Conservation (phyloP, 2,888 invertebrate species). For the Therioaphis trifolii region DNA sequence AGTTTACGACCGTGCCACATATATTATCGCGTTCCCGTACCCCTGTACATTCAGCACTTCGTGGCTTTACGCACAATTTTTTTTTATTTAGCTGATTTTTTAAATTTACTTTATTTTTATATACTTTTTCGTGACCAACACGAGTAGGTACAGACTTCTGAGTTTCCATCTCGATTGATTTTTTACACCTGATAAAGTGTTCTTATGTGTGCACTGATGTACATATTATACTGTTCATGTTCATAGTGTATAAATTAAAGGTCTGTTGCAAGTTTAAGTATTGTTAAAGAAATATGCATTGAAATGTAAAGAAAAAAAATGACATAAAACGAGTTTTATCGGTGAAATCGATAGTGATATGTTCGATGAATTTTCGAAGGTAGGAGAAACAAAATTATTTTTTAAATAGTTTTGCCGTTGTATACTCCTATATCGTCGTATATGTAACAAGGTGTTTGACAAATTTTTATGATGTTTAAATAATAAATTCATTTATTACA, state of each 20-base stretch:
- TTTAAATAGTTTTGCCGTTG: constrained; percentile 1
- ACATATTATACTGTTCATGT: too few species aligned
- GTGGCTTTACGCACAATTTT: not conserved
- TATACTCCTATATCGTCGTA: constrained; percentile 8
- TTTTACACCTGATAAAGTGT: not conserved
- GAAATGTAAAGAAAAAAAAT: constrained; percentile 26
- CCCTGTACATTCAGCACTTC: too few species aligned
- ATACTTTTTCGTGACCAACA: not conserved
- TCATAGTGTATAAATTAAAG: not conserved
- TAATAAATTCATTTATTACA: constrained; percentile 39
- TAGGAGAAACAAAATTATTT: constrained; percentile 40
- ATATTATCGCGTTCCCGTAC: too few species aligned
- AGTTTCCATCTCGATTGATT: not conserved
- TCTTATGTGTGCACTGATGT: not conserved
- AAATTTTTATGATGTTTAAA: constrained; percentile 49
- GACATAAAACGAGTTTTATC: constrained; percentile 41
- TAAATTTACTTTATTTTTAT: constrained; percentile 17
- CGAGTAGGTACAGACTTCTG: too few species aligned
- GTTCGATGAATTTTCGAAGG: constrained; percentile 18
- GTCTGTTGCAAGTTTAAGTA: not conserved
- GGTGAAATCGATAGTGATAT: constrained; percentile 60
- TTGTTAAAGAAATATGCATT: constrained; percentile 1
- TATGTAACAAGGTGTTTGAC: constrained; percentile 34
- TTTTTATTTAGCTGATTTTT: constrained; percentile 3
- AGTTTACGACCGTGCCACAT: constrained; percentile 39